These are phyloP conservation scores for Drosophila hydei DNA, from an alignment of 1,140 invertebrate genomes.

Conservation along the genomic window DNA sequence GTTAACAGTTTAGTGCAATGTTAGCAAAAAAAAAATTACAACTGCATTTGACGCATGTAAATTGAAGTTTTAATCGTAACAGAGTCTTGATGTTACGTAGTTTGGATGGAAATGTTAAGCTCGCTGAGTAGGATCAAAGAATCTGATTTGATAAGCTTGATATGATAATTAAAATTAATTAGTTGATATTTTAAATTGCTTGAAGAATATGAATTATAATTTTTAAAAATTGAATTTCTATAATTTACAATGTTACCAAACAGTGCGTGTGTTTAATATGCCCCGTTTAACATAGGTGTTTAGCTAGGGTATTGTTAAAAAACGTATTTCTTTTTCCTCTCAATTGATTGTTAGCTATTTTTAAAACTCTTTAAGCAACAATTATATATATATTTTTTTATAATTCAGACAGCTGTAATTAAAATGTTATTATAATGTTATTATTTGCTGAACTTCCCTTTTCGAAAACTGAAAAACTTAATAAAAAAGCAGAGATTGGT, in stretches of 20 bases:
- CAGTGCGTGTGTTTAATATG: neutral
- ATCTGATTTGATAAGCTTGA: too few species aligned
- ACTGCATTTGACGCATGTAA: neutral
- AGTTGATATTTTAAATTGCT: too few species aligned
- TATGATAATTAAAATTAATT: too few species aligned
- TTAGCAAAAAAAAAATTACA: neutral
- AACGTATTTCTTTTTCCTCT: constrained; percentile 1
- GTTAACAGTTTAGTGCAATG: neutral
- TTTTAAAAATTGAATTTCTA: neutral
- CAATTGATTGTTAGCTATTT: constrained; percentile 5
- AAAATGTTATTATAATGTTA: neutral
- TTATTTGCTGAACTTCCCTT: constrained; percentile 1
- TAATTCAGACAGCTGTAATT: constrained; percentile 1
- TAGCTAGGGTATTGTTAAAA: neutral
- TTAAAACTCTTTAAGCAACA: constrained; percentile 16
- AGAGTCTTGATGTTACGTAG: neutral
- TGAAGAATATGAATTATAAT: neutral
- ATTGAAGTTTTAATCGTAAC: neutral
- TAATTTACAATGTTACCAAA: neutral
- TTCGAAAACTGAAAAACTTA: neutral
- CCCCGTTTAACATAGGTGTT: neutral
- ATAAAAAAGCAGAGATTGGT: neutral
- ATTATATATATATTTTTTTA: constrained; percentile 3
- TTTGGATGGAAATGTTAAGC: neutral
- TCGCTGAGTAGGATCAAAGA: too few species aligned